Conservation (phyloP, 2,888 invertebrate species). For the Rhorus exstirpatorius region DNA sequence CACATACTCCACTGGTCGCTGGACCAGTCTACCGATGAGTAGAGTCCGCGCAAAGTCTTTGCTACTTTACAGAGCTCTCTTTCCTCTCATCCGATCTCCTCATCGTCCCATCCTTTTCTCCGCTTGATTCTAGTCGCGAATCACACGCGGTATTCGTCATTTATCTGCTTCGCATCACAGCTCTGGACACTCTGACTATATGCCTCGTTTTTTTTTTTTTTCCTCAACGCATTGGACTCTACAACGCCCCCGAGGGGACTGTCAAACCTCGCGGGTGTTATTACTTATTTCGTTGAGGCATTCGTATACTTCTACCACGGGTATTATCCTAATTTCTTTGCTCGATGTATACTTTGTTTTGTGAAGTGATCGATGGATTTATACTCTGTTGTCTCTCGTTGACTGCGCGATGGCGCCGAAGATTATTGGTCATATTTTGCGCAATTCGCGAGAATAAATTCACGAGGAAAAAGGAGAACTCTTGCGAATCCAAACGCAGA, state of each 20-base stretch:
- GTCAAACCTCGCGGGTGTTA: slow-evolving; percentile 50
- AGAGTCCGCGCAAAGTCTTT: slow-evolving; percentile 31
- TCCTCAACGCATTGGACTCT: slow-evolving; percentile 31
- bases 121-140: slow-evolving; percentile 13
- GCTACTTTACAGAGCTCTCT: slow-evolving; percentile 2
- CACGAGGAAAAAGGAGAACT: slow-evolving; percentile 41
- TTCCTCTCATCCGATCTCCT: slow-evolving; percentile 23
- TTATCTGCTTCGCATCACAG: not conserved
- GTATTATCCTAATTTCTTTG: slow-evolving; percentile 79
- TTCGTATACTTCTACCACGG: slow-evolving; percentile 69
- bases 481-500: slow-evolving; percentile 10
- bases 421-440: slow-evolving; percentile 51
- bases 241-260: slow-evolving; percentile 11
- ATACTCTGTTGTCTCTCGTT: slow-evolving; percentile 27
- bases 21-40: slow-evolving; percentile 64
- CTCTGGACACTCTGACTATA: slow-evolving; percentile 42
- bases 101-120: slow-evolving; percentile 5
- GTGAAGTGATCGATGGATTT: no score
- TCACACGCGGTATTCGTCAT: slow-evolving; percentile 13
- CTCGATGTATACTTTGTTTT: slow-evolving; percentile 22
- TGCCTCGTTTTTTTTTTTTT: slow-evolving; percentile 19
- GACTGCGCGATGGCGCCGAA: not conserved
- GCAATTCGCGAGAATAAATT: slow-evolving; percentile 58
- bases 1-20: slow-evolving; percentile 28
- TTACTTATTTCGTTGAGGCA: slow-evolving; percentile 53